Conservation (phyloP, 1,140 invertebrate species). For the Cepaea nemoralis region DNA sequence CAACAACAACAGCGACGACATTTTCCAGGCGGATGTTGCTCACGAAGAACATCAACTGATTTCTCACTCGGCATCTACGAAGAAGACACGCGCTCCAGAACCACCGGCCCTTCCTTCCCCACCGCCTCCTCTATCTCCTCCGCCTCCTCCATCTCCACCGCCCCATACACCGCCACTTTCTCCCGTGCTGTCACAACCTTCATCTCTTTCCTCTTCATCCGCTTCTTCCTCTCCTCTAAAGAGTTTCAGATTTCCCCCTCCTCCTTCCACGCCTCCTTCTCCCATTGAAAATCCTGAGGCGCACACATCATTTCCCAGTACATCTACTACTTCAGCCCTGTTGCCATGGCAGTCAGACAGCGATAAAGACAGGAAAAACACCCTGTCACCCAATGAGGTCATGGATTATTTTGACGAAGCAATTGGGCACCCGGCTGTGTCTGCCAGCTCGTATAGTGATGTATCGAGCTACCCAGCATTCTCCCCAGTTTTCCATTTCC, state of each 20-base stretch:
- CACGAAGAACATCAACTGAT: not conserved
- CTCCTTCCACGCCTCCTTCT: not conserved
- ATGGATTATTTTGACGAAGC: constrained; percentile 20
- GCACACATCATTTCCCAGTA: not conserved
- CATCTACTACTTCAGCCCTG: not conserved
- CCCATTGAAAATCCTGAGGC: not conserved
- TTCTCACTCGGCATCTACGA: not conserved
- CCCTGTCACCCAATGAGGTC: constrained; percentile 23
- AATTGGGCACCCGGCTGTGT: not conserved
- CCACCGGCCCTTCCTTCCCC: not conserved
- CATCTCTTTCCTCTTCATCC: not conserved
- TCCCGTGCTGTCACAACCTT: not conserved
- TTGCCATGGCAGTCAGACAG: not conserved
- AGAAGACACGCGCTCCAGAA: not conserved
- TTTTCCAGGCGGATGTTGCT: not conserved
- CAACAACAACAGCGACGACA: not conserved
- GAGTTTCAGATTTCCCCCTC: not conserved
- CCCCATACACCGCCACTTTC: not conserved
- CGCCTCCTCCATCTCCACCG: not conserved
- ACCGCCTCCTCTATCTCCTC: not conserved
- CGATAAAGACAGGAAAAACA: not conserved
- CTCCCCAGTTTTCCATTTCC: not conserved
- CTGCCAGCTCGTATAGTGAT: constrained; percentile 13
- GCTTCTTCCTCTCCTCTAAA: not conserved
- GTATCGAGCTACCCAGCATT: not conserved